Conservation (phyloP, 2,888 invertebrate genomes). For the Anorthoa munda region DNA sequence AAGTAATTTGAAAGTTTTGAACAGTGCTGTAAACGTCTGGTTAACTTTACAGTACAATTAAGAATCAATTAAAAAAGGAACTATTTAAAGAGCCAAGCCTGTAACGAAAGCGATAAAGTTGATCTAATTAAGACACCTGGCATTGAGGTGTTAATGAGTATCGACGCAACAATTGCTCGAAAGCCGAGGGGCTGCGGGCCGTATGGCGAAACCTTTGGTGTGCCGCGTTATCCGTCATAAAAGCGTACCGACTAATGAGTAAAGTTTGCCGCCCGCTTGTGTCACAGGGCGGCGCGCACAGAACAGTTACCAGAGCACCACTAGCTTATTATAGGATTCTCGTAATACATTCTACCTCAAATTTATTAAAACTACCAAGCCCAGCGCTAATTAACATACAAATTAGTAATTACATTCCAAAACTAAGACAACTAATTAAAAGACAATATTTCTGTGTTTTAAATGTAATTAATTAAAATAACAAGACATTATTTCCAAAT, state of each 20-base stretch:
- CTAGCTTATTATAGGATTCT: conserved; percentile 48
- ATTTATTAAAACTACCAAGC: conserved; percentile 28
- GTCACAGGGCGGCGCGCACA: conserved; percentile 52
- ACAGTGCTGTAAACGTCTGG: background rate
- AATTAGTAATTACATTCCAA: conserved; percentile 43
- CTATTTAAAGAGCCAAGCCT: conserved; percentile 4
- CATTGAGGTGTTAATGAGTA: conserved; percentile 36
- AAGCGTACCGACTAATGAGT: conserved; percentile 74
- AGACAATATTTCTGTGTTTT: conserved; percentile 32
- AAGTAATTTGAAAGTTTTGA: background rate
- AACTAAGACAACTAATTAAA: conserved; percentile 31
- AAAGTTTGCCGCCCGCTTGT: conserved; percentile 69
- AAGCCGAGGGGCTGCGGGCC: conserved; percentile 41
- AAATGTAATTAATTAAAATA: conserved; percentile 40
- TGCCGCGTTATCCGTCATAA: conserved; percentile 67
- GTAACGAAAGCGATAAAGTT: conserved; percentile 38
- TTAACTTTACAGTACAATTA: conserved; percentile 25
- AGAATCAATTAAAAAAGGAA: conserved; percentile 39
- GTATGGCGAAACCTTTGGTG: conserved; percentile 49
- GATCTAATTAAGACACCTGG: conserved; percentile 49
- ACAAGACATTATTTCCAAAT: conserved; percentile 25
- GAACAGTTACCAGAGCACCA: conserved; percentile 42
- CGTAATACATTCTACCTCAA: conserved; percentile 41
- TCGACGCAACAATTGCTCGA: conserved; percentile 57
- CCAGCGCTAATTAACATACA: conserved; percentile 51